Evolutionary conservation across 1,140 invertebrate species (phyloP), one percentile per base, ranked within the genome.

Genomic region (Contarinia nasturtii): DNA sequence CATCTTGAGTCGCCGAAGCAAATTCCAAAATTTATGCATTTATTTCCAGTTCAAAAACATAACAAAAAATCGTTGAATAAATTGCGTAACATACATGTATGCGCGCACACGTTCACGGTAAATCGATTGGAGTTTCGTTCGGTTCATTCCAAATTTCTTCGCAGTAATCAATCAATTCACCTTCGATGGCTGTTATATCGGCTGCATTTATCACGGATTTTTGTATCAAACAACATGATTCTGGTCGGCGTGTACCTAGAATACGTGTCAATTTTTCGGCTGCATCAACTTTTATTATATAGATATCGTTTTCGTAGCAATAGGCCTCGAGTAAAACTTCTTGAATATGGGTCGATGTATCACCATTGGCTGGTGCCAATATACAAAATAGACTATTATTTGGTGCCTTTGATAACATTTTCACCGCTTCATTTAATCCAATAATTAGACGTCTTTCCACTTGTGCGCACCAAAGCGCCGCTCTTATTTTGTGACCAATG

Each of bases 281-380:
- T 12, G 69, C 71, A 54, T 74, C 72, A 38, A 64, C 76, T 64
- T 77, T 75, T 49, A 79, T 72, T 17, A 76, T 71, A 54, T 76
- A 75, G 56, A 80, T 80, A 51, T 74, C 74, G 50, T 79, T 77
- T 57, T 79, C 77, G 40, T 71, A 75, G 56, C 77, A 80, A 54
- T 77, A 79, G 2, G 77, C 77, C 54, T 78, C 74, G 15, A 80
- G 57, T 1, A 80, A 59, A 3, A 78, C 76, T 54, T 74, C 72
- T 54, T 78, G 76, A 69, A 80, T 78, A 54, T 80, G 77, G 2
- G 71, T 76, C 19, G 75, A 70, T 7, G 73, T 71, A 57, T 80
- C 76, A 2, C 72, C 74, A 45, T 69, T 62, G 18, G 71, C 70
- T 50, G 72, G 68, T 3, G 75, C 71, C 44, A 77, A 68, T 14